A percentile compares a stretch with the other conserved stretches of the same genome.
Evolutionary conservation across 2,113 vertebrate species (phyloP).

Genomic region (Xerus inauris): DNA sequence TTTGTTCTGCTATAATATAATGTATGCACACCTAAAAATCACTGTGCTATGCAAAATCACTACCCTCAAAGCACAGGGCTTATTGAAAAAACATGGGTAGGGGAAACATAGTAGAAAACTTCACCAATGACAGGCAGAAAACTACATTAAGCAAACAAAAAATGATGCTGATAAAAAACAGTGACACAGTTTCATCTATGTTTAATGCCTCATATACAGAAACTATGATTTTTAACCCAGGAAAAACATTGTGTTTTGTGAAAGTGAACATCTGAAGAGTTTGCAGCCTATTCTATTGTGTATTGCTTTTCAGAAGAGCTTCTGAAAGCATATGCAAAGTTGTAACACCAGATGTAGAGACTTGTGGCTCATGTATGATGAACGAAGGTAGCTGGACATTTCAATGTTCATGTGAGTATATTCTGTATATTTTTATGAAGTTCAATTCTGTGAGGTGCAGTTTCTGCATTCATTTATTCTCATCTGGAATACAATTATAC

Average conservation of each 20-base stretch:
- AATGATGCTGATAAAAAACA: background rate
- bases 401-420: background rate
- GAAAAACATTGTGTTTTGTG: background rate
- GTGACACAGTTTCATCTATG: background rate
- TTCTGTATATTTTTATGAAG: background rate
- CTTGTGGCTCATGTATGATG: background rate
- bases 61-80: background rate
- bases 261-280: background rate
- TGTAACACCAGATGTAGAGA: background rate
- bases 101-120: background rate
- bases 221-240: background rate
- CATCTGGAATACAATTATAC: background rate
- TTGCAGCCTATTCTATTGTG: background rate
- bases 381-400: background rate
- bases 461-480: background rate
- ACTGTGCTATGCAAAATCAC: background rate
- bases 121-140: background rate
- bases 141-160: no score
- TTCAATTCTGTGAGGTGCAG: background rate
- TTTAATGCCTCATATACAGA: background rate
- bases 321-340: background rate
- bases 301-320: background rate
- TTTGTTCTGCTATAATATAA: background rate
- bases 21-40: background rate
- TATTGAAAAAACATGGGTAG: background rate